phyloP scores from a whole-genome alignment of 1,140 invertebrate species.

The Procambarus clarkii region DNA sequence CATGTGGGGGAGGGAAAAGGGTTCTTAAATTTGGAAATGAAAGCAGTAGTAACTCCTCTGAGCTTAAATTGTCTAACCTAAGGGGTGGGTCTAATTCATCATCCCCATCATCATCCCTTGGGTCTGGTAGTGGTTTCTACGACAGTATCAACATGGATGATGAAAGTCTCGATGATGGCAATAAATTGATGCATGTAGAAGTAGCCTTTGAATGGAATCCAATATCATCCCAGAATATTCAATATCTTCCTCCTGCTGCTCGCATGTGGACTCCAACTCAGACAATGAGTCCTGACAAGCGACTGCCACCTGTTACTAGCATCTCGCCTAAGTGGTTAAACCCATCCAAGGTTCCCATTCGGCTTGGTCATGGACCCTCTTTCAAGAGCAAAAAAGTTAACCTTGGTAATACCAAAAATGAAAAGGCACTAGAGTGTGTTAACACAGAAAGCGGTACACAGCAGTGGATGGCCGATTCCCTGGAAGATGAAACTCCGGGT shows the following conservation, averaged over 20 bases:
- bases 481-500: slow-evolving; percentile 14
- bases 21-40: neutral
- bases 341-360: neutral
- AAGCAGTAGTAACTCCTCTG: neutral
- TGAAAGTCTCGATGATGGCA: neutral
- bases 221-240: slow-evolving; percentile 4
- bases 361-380: neutral
- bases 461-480: slow-evolving; percentile 3
- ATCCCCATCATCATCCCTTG: slow-evolving; percentile 22
- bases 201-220: slow-evolving; percentile 63
- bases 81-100: neutral
- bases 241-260: slow-evolving; percentile 30
- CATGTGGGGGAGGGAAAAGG: neutral
- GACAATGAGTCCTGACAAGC: slow-evolving; percentile 20
- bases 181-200: slow-evolving; percentile 51
- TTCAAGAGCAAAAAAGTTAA: neutral
- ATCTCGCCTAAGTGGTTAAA: neutral
- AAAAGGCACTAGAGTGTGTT: neutral
- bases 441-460: neutral
- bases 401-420: too few relatives aligned
- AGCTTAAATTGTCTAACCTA: slow-evolving; percentile 30
- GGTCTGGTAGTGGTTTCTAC: slow-evolving; percentile 44
- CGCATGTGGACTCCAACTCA: slow-evolving; percentile 31
- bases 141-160: slow-evolving; percentile 55
- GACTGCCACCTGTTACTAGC: slow-evolving; percentile 13